phyloP scores from a whole-genome alignment of 2,113 vertebrate genomes.

The Meriones unguiculatus region DNA sequence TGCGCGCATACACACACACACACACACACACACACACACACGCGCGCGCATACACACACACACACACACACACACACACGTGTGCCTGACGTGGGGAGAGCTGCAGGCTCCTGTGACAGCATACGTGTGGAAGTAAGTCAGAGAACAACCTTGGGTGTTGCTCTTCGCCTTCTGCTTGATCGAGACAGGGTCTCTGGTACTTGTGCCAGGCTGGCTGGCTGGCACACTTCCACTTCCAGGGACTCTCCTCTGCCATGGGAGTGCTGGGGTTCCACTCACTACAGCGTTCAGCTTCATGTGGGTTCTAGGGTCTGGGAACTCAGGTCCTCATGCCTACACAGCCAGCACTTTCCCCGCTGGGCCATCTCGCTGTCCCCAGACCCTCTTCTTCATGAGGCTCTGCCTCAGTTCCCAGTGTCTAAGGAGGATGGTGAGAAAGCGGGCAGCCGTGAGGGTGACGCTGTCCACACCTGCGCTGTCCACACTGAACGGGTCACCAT shows the following conservation, averaged over 20 bases:
- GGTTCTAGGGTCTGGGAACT: not conserved
- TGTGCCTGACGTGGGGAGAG: too few species aligned
- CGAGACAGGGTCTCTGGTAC: not conserved
- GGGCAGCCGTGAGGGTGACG: rapidly evolving
- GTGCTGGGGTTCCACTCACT: not conserved
- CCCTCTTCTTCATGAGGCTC: not conserved
- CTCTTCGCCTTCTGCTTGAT: not conserved
- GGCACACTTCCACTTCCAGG: not conserved
- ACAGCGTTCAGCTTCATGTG: not conserved
- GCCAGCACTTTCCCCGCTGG: not conserved
- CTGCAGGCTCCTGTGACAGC: not conserved
- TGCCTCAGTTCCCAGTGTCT: not conserved
- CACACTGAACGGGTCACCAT: not conserved
- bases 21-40: too few species aligned
- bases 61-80: too few species aligned
- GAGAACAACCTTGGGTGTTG: not conserved
- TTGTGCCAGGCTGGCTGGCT: not conserved
- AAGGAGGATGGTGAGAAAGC: not conserved
- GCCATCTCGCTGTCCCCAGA: not conserved
- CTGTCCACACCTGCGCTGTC: not conserved
- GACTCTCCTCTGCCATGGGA: not conserved
- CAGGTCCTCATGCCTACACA: not conserved
- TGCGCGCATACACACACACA: too few species aligned
- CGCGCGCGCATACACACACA: too few species aligned
- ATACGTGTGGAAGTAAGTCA: not conserved